A percentile compares a stretch with the other conserved stretches of the same genome.
Evolutionary conservation across 2,797 vertebrate genomes (phyloP).

Genomic region (Labeo calbasu): DNA sequence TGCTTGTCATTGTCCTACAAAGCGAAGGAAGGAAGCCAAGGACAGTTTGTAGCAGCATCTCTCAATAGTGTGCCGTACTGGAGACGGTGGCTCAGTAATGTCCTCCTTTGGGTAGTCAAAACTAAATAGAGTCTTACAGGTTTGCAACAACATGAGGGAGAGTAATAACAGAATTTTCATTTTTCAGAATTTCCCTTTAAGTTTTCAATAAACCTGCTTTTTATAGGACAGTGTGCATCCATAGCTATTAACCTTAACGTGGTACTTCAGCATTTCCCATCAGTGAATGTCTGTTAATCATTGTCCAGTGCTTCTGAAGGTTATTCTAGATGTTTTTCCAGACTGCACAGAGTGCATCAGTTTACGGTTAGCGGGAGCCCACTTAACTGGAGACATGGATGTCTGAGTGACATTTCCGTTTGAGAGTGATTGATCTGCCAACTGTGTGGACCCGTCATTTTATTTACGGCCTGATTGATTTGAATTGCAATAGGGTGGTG

Average conservation of each 20-base stretch:
- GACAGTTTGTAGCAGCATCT: constrained; percentile 2
- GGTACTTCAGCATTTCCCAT: not conserved
- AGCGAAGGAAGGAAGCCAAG: constrained; percentile 33
- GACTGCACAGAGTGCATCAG: constrained; percentile 13
- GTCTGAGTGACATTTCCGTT: constrained; percentile 43
- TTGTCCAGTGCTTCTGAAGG: constrained; percentile 11
- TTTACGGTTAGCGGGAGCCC: constrained; percentile 33
- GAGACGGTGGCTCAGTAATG: not conserved
- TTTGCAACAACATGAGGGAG: no score
- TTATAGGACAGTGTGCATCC: not conserved
- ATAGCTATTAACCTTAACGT: not conserved
- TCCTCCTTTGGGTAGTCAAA: not conserved
- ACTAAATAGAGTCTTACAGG: no score
- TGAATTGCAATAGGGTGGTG: constrained; percentile 10
- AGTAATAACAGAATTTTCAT: not conserved
- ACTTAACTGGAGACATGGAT: constrained; percentile 37
- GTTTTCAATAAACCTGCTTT: not conserved
- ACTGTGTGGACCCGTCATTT: constrained; percentile 26
- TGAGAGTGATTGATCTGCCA: constrained; percentile 27
- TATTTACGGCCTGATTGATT: constrained; percentile 19
- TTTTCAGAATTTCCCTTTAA: not conserved
- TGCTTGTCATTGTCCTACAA: constrained; percentile 45
- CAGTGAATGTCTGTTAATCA: not conserved
- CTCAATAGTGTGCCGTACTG: not conserved
- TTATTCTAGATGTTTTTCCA: constrained; percentile 8